Evolutionary conservation across 2,888 invertebrate species (phyloP).

Genomic region (Leucoptera coffeella): DNA sequence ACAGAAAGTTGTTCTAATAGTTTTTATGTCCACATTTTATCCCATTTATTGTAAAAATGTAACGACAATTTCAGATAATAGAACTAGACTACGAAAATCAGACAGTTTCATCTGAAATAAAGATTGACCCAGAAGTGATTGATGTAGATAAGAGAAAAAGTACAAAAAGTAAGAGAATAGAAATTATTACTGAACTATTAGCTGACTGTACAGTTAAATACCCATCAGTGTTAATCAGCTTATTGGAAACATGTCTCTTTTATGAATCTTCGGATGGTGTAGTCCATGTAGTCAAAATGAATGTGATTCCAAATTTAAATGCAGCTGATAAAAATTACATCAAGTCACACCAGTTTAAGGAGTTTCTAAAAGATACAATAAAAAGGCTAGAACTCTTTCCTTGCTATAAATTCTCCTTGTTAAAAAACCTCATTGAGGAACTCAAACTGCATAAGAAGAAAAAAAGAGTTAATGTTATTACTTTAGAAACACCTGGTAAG

Average conservation of each 20-base stretch:
- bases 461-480: slow-evolving; percentile 17
- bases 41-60: too few species aligned
- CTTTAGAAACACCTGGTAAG: slow-evolving; percentile 15
- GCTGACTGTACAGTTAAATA: slow-evolving; percentile 1
- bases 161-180: neutral
- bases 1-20: too few species aligned
- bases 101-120: too few species aligned
- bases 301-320: slow-evolving; percentile 14
- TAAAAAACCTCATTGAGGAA: slow-evolving; percentile 17
- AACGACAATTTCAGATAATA: too few species aligned
- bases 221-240: slow-evolving; percentile 10
- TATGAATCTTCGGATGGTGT: slow-evolving; percentile 16
- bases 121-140: neutral
- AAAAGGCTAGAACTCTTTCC: slow-evolving; percentile 13
- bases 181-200: slow-evolving; percentile 1
- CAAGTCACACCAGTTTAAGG: slow-evolving; percentile 12
- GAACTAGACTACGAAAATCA: too few species aligned
- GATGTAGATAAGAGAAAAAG: neutral
- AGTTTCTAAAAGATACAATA: slow-evolving; percentile 11
- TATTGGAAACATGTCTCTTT: slow-evolving; percentile 15
- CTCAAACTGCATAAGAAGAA: slow-evolving; percentile 10
- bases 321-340: slow-evolving; percentile 12
- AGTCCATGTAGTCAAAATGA: slow-evolving; percentile 15
- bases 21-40: too few species aligned
- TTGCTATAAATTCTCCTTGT: slow-evolving; percentile 15